phyloP scores from a whole-genome alignment of 2,888 invertebrate species.

The Macroteleia sp. region DNA sequence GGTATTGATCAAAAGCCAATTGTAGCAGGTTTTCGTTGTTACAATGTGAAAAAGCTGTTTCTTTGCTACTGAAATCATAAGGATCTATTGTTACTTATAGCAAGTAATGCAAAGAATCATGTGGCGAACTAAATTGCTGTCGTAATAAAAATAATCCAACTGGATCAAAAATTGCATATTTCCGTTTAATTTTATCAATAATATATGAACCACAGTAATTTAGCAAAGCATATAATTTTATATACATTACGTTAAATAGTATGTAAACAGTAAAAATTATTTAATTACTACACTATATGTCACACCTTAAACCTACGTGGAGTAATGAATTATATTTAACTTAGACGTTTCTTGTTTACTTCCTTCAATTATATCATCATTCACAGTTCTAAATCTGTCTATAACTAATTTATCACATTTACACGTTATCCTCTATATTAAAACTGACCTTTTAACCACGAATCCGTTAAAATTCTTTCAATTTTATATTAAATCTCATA shows the following conservation, averaged over 20 bases:
- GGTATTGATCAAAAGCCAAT: slow-evolving; percentile 78
- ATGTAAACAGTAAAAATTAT: no score
- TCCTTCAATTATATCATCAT: slow-evolving; percentile 17
- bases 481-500: slow-evolving; percentile 30
- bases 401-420: slow-evolving; percentile 5
- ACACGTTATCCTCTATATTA: no score
- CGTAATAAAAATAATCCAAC: no score
- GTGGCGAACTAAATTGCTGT: slow-evolving; percentile 2
- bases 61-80: slow-evolving; percentile 79
- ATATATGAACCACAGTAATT: no score
- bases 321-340: no score
- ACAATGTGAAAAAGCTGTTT: slow-evolving; percentile 73
- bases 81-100: slow-evolving; percentile 70
- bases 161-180: no score
- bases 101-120: no score
- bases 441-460: slow-evolving; percentile 24
- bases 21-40: slow-evolving; percentile 73
- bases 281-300: no score
- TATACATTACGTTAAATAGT: no score
- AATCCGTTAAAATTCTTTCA: slow-evolving; percentile 14
- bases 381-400: slow-evolving; percentile 22
- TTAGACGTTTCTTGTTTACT: background rate
- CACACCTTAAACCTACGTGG: no score
- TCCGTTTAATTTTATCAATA: no score
- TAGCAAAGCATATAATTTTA: no score